phyloP scores from a whole-genome alignment of 2,113 vertebrate genomes.

The Syngnathoides biaculeatus region DNA sequence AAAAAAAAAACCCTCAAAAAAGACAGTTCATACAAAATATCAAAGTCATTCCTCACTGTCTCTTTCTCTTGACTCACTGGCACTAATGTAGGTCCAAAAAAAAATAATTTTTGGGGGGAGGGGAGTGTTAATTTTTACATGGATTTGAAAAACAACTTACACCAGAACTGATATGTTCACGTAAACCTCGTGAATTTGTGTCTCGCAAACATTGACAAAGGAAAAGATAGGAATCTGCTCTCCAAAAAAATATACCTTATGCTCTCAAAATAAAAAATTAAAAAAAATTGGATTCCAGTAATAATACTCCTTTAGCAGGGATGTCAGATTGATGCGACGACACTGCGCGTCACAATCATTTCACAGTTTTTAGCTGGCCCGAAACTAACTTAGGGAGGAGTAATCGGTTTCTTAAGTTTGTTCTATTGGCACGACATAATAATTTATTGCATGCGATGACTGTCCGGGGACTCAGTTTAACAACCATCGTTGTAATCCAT shows the following conservation, averaged over 20 bases:
- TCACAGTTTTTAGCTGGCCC: not conserved
- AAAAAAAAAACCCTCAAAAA: constrained; percentile 40
- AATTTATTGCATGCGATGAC: not conserved
- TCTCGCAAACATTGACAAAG: not conserved
- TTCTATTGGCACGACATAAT: not conserved
- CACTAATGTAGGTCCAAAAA: constrained; percentile 5
- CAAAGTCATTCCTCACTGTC: constrained; percentile 32
- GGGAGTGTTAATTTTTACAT: not conserved
- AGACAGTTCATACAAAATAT: constrained; percentile 44
- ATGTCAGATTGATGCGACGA: not conserved
- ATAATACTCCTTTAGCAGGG: not conserved
- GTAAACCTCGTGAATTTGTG: constrained; percentile 6
- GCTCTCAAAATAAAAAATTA: no score
- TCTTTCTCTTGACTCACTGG: constrained; percentile 11
- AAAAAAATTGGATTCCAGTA: no score
- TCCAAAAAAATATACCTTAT: no score
- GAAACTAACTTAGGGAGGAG: not conserved
- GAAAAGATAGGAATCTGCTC: not conserved
- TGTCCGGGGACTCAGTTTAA: not conserved
- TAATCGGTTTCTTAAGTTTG: not conserved
- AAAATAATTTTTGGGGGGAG: not conserved
- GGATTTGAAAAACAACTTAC: constrained; percentile 10
- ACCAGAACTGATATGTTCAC: constrained; percentile 12
- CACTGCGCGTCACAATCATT: not conserved
- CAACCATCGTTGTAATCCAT: not conserved